Evolutionary conservation across 1,140 invertebrate species (phyloP).

Genomic region (Drosophila oshimai): DNA sequence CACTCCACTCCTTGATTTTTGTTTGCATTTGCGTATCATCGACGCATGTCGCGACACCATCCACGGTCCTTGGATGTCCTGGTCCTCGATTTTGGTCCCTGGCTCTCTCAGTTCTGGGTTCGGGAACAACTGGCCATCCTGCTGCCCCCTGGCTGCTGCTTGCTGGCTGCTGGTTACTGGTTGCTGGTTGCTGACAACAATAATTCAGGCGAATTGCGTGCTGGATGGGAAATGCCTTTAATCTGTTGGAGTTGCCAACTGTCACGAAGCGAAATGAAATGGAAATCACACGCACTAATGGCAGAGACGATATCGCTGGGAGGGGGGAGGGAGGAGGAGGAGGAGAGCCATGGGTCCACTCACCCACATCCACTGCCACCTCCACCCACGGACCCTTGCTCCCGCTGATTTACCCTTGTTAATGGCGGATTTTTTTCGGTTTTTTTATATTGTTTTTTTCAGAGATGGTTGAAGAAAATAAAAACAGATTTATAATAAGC

Average conservation of each 20-base stretch:
- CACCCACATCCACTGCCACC: too few relatives aligned
- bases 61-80: slow-evolving; percentile 34
- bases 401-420: neutral
- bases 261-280: slow-evolving; percentile 82
- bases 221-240: slow-evolving; percentile 80
- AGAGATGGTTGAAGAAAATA: neutral
- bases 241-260: slow-evolving; percentile 81
- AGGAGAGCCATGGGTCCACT: neutral
- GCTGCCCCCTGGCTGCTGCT: slow-evolving; percentile 12
- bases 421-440: slow-evolving; percentile 28
- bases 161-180: slow-evolving; percentile 34
- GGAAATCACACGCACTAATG: slow-evolving; percentile 81
- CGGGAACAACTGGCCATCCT: slow-evolving; percentile 14
- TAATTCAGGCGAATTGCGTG: slow-evolving; percentile 76
- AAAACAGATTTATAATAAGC: neutral
- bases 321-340: neutral
- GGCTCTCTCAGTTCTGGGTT: neutral
- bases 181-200: slow-evolving; percentile 69
- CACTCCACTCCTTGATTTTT: slow-evolving; percentile 42
- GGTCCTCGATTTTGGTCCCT: slow-evolving; percentile 17
- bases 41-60: slow-evolving; percentile 73
- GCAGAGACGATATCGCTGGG: slow-evolving; percentile 23
- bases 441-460: slow-evolving; percentile 2
- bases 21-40: slow-evolving; percentile 81
- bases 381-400: neutral